These are phyloP conservation scores for Ageneiosus marmoratus DNA, from an alignment of 2,113 vertebrate genomes.

Conservation along the genomic window DNA sequence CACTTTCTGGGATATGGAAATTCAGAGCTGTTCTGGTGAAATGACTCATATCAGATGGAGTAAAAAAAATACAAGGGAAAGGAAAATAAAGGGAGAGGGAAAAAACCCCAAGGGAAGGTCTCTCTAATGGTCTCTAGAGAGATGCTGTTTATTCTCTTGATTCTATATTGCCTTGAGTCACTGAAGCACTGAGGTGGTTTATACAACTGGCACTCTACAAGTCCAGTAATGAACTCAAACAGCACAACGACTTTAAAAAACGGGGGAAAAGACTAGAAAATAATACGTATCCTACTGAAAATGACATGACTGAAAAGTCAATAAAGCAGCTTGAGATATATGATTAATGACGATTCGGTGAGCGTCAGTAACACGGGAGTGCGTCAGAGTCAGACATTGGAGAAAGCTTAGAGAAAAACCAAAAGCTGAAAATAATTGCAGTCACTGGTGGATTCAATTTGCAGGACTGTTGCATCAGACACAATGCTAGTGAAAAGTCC, in stretches of 20 bases:
- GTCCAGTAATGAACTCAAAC: background rate
- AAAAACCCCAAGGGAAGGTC: background rate
- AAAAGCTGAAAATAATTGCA: slow-evolving; percentile 14
- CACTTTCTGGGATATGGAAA: background rate
- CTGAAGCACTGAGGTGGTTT: background rate
- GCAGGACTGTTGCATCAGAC: slow-evolving; percentile 22
- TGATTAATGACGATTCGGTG: background rate
- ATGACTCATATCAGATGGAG: background rate
- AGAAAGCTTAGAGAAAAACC: background rate
- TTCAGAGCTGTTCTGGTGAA: background rate
- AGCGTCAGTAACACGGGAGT: background rate
- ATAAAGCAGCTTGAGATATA: background rate
- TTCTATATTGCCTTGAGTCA: background rate
- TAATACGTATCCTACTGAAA: background rate
- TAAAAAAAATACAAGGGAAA: too few relatives aligned
- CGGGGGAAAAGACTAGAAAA: background rate
- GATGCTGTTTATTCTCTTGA: background rate
- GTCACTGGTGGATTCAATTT: slow-evolving; percentile 11
- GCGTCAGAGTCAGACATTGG: background rate
- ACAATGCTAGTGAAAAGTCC: background rate
- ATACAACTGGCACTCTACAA: background rate
- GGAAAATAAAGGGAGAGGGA: too few relatives aligned
- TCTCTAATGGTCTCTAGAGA: slow-evolving; percentile 24
- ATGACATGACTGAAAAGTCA: slow-evolving; percentile 1
- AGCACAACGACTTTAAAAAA: background rate